Percentiles rank a stretch among this genome's conserved stretches.
Conservation (phyloP, 2,888 invertebrate species). For the Habrosyne pyritoides region DNA sequence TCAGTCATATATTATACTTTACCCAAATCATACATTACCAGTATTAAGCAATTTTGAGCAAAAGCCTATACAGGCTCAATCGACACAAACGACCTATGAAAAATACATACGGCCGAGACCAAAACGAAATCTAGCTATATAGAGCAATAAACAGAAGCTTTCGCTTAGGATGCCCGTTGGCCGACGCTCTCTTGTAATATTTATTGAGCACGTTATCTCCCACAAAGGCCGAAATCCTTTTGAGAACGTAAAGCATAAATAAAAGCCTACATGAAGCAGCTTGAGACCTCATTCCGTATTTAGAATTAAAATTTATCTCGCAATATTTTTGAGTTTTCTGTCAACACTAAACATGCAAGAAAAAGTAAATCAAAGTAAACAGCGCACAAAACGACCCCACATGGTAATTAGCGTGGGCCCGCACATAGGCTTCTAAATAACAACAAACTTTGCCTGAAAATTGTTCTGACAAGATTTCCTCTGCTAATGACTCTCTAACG, state of each 20-base stretch:
- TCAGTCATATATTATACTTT: too few relatives aligned
- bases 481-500: conserved; percentile 54
- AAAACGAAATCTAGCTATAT: conserved; percentile 49
- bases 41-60: too few relatives aligned
- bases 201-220: conserved; percentile 19
- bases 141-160: conserved; percentile 42
- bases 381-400: conserved; percentile 30
- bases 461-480: conserved; percentile 46
- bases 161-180: not conserved
- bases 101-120: conserved; percentile 40
- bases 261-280: conserved; percentile 26
- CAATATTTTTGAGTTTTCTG: too few relatives aligned
- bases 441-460: conserved; percentile 48
- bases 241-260: conserved; percentile 23
- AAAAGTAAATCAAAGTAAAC: conserved; percentile 23
- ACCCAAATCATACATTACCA: conserved; percentile 15
- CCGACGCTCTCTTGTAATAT: conserved; percentile 15
- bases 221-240: conserved; percentile 19
- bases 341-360: too few relatives aligned
- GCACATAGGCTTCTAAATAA: conserved; percentile 46
- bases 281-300: conserved; percentile 24
- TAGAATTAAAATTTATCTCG: too few relatives aligned
- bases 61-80: conserved; percentile 49
- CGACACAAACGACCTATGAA: conserved; percentile 47
- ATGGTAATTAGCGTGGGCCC: conserved; percentile 47